Evolutionary conservation across 2,888 invertebrate genomes (phyloP).

Genomic region (Megamerina dolium): DNA sequence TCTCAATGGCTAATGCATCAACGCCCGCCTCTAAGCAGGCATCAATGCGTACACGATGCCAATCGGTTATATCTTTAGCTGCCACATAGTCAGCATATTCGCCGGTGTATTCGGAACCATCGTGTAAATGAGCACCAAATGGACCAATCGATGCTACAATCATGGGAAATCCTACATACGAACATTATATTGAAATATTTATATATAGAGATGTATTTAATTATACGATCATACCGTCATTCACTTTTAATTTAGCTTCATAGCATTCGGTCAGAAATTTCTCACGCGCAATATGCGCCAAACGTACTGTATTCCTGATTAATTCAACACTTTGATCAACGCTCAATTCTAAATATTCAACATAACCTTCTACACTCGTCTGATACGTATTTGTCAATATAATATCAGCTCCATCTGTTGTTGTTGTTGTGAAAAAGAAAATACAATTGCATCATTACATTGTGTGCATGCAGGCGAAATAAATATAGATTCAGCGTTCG

Average conservation of each 20-base stretch:
- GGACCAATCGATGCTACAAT: slow-evolving; percentile 89
- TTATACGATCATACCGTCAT: slow-evolving; percentile 25
- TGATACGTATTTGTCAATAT: slow-evolving; percentile 89
- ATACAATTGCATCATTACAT: no score
- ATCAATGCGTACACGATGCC: slow-evolving; percentile 79
- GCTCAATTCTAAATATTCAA: slow-evolving; percentile 64
- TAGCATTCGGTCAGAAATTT: slow-evolving; percentile 55
- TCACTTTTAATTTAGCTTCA: slow-evolving; percentile 36
- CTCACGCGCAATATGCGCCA: slow-evolving; percentile 67
- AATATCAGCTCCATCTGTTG: slow-evolving; percentile 81
- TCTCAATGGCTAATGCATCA: slow-evolving; percentile 84
- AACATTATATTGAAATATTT: background rate
- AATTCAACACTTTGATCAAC: slow-evolving; percentile 63
- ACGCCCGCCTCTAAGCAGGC: slow-evolving; percentile 74
- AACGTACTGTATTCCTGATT: slow-evolving; percentile 65
- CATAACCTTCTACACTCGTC: slow-evolving; percentile 71
- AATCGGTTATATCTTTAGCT: slow-evolving; percentile 64
- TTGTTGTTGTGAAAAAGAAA: no score
- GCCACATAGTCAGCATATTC: slow-evolving; percentile 65
- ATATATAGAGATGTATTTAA: background rate
- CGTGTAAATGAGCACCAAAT: slow-evolving; percentile 83
- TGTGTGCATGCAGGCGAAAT: no score
- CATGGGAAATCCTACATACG: slow-evolving; percentile 50
- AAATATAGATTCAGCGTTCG: background rate
- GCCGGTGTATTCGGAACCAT: slow-evolving; percentile 92